Percentiles rank a stretch among this genome's conserved stretches.
These are phyloP conservation scores for Sciurus niger DNA, from an alignment of 2,113 vertebrate genomes.

Conservation along the genomic window DNA sequence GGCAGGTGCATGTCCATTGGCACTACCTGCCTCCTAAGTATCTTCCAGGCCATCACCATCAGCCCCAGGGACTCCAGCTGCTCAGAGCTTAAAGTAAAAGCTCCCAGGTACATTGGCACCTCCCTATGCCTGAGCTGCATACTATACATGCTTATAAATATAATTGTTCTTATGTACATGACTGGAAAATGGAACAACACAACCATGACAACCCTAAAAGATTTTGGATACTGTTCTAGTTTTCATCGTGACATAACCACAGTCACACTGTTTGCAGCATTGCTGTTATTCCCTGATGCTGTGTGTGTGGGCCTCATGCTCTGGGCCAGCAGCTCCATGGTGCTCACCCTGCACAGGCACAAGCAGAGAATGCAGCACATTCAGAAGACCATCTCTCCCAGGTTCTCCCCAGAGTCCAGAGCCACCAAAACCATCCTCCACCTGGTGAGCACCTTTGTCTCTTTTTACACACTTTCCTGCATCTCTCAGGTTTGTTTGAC, in stretches of 20 bases:
- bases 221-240: background rate
- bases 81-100: background rate
- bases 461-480: background rate
- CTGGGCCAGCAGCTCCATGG: background rate
- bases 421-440: background rate
- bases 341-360: background rate
- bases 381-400: background rate
- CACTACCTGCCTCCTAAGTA: background rate
- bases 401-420: background rate
- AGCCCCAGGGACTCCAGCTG: background rate
- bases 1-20: background rate
- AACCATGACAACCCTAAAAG: no score
- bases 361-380: background rate
- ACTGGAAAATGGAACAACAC: no score
- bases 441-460: background rate
- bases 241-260: background rate
- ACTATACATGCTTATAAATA: background rate
- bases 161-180: no score
- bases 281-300: background rate
- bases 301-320: background rate
- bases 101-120: background rate
- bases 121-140: background rate
- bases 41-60: background rate
- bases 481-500: fast-evolving
- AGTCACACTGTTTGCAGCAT: fast-evolving